Percentiles rank a stretch among this genome's conserved stretches.
Conservation (phyloP, 2,888 invertebrate genomes). For the Yponomeuta evonymella region DNA sequence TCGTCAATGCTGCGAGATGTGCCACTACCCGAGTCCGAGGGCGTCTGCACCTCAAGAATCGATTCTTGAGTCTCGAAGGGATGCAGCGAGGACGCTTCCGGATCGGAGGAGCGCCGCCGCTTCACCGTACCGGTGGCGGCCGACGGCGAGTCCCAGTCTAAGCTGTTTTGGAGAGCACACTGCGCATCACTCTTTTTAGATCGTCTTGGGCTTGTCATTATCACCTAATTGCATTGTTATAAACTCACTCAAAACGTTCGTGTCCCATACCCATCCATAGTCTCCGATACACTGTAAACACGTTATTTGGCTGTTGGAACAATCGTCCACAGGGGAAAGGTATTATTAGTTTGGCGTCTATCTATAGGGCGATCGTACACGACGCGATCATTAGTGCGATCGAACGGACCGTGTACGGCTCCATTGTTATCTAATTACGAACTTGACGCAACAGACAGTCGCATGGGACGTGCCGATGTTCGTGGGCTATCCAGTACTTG, state of each 20-base stretch:
- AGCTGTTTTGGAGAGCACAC: constrained; percentile 47
- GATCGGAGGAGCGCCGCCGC: constrained; percentile 77
- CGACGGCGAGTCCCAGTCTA: constrained; percentile 85
- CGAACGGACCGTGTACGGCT: constrained; percentile 50
- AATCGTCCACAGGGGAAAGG: constrained; percentile 21
- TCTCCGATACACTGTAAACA: not conserved
- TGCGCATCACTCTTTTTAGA: constrained; percentile 60
- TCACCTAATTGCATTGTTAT: constrained; percentile 50
- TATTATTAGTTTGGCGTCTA: constrained; percentile 24
- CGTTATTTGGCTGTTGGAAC: constrained; percentile 19
- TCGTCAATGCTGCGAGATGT: constrained; percentile 57
- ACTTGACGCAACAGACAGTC: constrained; percentile 45
- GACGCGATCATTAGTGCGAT: constrained; percentile 50
- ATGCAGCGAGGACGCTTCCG: constrained; percentile 44
- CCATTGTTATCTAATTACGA: constrained; percentile 71
- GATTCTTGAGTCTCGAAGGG: constrained; percentile 40
- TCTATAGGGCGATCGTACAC: constrained; percentile 25
- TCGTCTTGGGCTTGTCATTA: constrained; percentile 74
- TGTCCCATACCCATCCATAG: constrained; percentile 10
- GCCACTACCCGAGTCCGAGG: constrained; percentile 63
- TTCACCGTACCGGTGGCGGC: constrained; percentile 83
- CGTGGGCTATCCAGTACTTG: not conserved
- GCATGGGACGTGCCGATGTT: constrained; percentile 44
- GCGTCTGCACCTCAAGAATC: constrained; percentile 57
- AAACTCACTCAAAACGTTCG: constrained; percentile 21